Evolutionary conservation across 2,888 invertebrate species (phyloP), one percentile per base, ranked within the genome.

Genomic region (Arge pagana): DNA sequence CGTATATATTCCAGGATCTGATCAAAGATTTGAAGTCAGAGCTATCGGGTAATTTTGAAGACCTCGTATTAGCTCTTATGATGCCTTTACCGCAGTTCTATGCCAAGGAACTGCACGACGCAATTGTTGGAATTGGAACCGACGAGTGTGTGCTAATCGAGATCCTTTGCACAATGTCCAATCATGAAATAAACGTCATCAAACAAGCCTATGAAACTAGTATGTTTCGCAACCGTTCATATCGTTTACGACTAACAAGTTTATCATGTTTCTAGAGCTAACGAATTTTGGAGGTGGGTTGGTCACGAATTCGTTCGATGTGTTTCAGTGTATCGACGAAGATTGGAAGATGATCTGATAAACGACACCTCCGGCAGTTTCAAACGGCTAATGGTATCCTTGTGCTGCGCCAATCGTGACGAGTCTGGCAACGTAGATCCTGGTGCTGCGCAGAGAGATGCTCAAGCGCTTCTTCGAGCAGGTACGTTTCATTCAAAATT

Each of bases 351-450:
- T 45, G 94, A 93, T 72, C 77, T 96, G 19, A 83, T 83, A 57
- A 86, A 87, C 41, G 97, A 97, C 73, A 96, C 96, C 2, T 92
- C 92, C 40, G 96, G 96, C 10, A 88, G 88, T 70, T 96, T 97
- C 80, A 89, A 90, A 76, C 84, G 95, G 50, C 81, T 97, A 31
- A 85, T 97, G 79, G 88, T 93, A 18, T 92, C 96, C 24, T 76
- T 94, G n/a, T 88, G 88, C 66, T 86, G 87, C 72, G 90, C 88
- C 33, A 87, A 87, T 68, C 81, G 94, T 63, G 86, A 91, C 71
- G 96, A 96, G 77, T 86, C 86, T 60, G 85, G 86, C 69, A 81
- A 85, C 10, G 82, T 86, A 4, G 88, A 96, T 76, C 83, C 82
- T 31, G 81, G 80, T 5, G 80, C 79, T 58, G 96, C 95, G 16